Evolutionary conservation across 2,113 vertebrate species (phyloP).

Genomic region (Sphaerodactylus townsendi): DNA sequence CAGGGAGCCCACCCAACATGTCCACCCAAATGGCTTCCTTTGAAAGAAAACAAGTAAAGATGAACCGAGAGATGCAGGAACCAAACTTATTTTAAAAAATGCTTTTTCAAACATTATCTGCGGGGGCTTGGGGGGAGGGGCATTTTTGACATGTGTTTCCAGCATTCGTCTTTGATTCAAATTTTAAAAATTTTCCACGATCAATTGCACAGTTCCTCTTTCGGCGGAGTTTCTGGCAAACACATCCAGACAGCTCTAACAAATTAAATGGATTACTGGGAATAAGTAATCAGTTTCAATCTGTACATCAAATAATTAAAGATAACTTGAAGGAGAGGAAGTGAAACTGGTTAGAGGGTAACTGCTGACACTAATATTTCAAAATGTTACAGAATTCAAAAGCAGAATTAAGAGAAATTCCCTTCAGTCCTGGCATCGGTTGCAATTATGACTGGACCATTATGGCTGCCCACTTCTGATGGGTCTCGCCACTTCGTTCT

Average conservation of each 20-base stretch:
- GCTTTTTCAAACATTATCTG: not conserved
- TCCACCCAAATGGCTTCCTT: no score
- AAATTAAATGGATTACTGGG: conserved; percentile 22
- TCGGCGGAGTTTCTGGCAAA: not conserved
- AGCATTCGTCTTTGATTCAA: not conserved
- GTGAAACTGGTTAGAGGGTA: not conserved
- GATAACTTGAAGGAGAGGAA: not conserved
- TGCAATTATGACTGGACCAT: conserved; percentile 1
- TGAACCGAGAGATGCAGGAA: no score
- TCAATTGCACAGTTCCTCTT: not conserved
- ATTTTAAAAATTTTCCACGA: conserved; percentile 2
- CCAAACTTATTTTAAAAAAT: not conserved
- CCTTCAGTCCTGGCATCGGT: not conserved
- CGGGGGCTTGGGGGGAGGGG: no score
- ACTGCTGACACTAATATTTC: not conserved
- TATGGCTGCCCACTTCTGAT: conserved; percentile 25
- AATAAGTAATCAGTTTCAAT: conserved; percentile 8
- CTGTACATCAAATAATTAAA: not conserved
- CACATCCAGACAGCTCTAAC: conserved; percentile 12
- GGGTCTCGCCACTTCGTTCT: not conserved
- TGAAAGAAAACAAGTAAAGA: no score
- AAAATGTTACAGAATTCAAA: conserved; percentile 21
- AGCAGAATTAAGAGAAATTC: conserved; percentile 9
- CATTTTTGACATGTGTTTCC: not conserved
- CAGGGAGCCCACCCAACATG: no score